phyloP scores from a whole-genome alignment of 2,888 invertebrate species.

The Leucoptera coffeella region DNA sequence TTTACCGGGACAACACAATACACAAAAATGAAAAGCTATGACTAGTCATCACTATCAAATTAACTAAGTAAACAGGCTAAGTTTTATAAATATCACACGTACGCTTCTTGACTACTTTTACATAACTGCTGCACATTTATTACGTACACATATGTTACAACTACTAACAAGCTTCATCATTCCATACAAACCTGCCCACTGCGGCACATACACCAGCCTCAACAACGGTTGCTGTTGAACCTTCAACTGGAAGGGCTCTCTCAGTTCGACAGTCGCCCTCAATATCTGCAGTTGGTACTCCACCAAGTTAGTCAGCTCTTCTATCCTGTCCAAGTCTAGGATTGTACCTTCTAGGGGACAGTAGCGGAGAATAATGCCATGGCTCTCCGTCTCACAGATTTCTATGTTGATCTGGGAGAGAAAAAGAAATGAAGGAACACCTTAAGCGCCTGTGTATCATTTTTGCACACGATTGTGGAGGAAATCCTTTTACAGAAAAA shows the following conservation, averaged over 20 bases:
- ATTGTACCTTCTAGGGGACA: conserved; percentile 72
- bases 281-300: conserved; percentile 64
- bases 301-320: conserved; percentile 65
- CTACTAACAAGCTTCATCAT: too few relatives aligned
- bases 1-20: too few relatives aligned
- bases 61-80: too few relatives aligned
- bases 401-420: conserved; percentile 67
- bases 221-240: conserved; percentile 68
- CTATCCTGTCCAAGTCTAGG: conserved; percentile 37
- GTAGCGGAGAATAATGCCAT: conserved; percentile 78
- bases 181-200: conserved; percentile 75
- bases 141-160: too few relatives aligned
- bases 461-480: too few relatives aligned
- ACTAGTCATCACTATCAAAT: too few relatives aligned
- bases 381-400: conserved; percentile 76
- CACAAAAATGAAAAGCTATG: too few relatives aligned
- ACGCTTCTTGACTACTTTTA: conserved; percentile 75
- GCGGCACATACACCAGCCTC: conserved; percentile 74
- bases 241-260: conserved; percentile 69
- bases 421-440: not conserved
- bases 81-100: too few relatives aligned
- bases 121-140: too few relatives aligned
- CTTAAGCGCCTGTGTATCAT: too few relatives aligned
- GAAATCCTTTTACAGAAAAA: too few relatives aligned
- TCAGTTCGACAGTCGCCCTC: conserved; percentile 75